Percentiles rank a stretch among this genome's conserved stretches.
These are phyloP conservation scores for Notodromas monacha DNA, from an alignment of 2,888 invertebrate species.

Conservation along the genomic window DNA sequence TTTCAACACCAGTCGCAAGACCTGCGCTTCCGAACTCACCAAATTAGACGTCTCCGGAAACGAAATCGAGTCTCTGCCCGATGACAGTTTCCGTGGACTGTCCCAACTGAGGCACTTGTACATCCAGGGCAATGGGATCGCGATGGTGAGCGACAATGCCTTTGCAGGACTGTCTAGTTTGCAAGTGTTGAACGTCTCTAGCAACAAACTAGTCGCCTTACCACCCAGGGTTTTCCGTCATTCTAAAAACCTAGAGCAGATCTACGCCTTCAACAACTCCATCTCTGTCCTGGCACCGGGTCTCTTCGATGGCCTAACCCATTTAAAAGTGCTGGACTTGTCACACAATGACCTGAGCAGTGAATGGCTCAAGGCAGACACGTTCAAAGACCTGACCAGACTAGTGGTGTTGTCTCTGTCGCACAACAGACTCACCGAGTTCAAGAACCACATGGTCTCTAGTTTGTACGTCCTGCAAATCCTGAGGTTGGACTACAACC, in stretches of 20 bases:
- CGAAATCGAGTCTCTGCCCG: slow-evolving; percentile 32
- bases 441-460: slow-evolving; percentile 49
- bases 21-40: slow-evolving; percentile 13
- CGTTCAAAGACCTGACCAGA: slow-evolving; percentile 56
- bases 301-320: slow-evolving; percentile 49
- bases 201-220: slow-evolving; percentile 43
- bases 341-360: slow-evolving; percentile 56
- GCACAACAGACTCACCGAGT: slow-evolving; percentile 39
- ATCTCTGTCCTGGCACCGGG: slow-evolving; percentile 52
- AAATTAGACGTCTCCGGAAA: slow-evolving; percentile 35
- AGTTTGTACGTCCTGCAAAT: slow-evolving; percentile 55
- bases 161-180: slow-evolving; percentile 42
- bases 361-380: slow-evolving; percentile 48
- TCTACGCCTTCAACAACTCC: slow-evolving; percentile 65
- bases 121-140: slow-evolving; percentile 48
- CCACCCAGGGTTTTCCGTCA: slow-evolving; percentile 57
- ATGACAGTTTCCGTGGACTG: slow-evolving; percentile 34
- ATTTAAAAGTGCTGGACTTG: slow-evolving; percentile 43
- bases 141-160: slow-evolving; percentile 39
- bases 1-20: slow-evolving; percentile 24
- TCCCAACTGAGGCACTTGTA: slow-evolving; percentile 42
- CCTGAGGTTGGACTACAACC: slow-evolving; percentile 50
- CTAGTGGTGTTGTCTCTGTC: slow-evolving; percentile 56
- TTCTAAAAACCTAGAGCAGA: slow-evolving; percentile 43
- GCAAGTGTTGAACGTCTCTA: slow-evolving; percentile 48